Evolutionary conservation across 2,797 vertebrate genomes (phyloP), one percentile per base, ranked within the genome.

Genomic region (Ispidina picta): DNA sequence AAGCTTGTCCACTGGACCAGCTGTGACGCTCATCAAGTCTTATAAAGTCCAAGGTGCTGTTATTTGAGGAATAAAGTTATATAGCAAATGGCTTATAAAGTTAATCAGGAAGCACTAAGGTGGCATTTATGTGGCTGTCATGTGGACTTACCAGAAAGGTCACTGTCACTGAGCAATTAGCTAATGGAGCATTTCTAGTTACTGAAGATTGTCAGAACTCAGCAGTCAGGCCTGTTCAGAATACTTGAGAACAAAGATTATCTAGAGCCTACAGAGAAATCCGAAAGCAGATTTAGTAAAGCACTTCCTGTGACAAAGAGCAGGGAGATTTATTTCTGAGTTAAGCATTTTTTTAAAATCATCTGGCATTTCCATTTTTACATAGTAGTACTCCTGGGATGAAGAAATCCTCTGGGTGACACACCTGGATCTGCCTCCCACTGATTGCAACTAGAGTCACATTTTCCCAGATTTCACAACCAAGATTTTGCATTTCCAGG

Each of bases 101-200:
- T 86, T 91, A 91, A 92, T 92, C 86, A 89, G 80, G 49, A 86
- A 76, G 51, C 87, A 90, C 60, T 52, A 95, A 79, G 83, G 80
- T 89, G 82, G 77, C 69, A 87, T 95, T 96, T 95, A 94, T 77
- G 80, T 46, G 81, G 83, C 52, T 88, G 86, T 90, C 93, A 91
- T 63, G 39, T 49, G 83, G 86, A 63, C 77, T 88, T 84, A 60
- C 54, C 63, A 49, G 72, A 84, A 90, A 95, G 92, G 88, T 58
- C 86, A 87, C 92, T 59, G 71, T 87, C 85, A 71, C 62, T 63
- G 73, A 92, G 90, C 92, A 97, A 97, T 98, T 95, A 97, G 90
- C 95, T 97, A 98, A 97, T 97, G 95, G 93, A 80, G 70, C 80
- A 83, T 65, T 92, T 63, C 77, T 84, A 80, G 81, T 92, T 91